phyloP scores from a whole-genome alignment of 2,888 invertebrate species.

The Tricholauxania praeusta region DNA sequence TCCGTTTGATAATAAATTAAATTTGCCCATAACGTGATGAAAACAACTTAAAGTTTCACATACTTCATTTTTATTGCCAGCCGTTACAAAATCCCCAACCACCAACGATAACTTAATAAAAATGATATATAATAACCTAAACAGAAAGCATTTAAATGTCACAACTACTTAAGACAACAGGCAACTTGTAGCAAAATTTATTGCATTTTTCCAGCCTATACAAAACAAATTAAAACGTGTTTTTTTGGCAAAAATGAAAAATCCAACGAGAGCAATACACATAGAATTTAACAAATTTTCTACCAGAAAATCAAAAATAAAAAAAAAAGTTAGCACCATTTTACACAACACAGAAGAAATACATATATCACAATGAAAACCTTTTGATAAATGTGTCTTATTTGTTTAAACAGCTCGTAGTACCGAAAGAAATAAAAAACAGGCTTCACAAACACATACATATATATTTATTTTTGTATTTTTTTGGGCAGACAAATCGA shows the following conservation, averaged over 20 bases:
- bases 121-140: too few species aligned
- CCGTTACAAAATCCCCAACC: too few species aligned
- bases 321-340: too few species aligned
- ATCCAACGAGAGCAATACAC: not conserved
- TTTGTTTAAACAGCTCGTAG: not conserved
- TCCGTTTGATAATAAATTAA: too few species aligned
- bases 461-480: not conserved
- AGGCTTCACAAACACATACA: not conserved
- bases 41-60: too few species aligned
- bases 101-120: too few species aligned
- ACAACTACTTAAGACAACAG: too few species aligned
- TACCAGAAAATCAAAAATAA: not conserved
- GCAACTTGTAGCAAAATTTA: not conserved
- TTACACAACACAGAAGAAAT: too few species aligned
- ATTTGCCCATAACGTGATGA: too few species aligned
- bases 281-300: not conserved
- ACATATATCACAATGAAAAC: not conserved
- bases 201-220: not conserved
- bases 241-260: not conserved
- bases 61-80: too few species aligned
- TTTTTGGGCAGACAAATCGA: constrained; percentile 2
- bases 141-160: too few species aligned
- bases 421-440: not conserved
- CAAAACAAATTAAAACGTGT: constrained; percentile 8
- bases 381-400: constrained; percentile 8